Percentiles rank a stretch among this genome's conserved stretches.
Evolutionary conservation across 1,140 invertebrate species (phyloP).

Genomic region (Neoseiulus cucumeris): DNA sequence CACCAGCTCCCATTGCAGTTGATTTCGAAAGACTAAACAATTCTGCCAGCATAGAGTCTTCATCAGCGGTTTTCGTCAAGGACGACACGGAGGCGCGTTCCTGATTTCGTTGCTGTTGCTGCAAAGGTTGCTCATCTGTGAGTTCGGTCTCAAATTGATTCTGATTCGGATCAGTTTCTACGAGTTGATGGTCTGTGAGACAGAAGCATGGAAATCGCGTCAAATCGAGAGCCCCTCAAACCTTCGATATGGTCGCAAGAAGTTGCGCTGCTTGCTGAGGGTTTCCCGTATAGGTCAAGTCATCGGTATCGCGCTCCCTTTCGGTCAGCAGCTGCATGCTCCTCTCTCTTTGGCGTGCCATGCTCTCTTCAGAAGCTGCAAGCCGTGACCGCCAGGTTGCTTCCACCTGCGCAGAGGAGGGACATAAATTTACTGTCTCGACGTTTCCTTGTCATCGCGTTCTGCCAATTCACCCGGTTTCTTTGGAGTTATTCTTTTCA

Average conservation of each 20-base stretch:
- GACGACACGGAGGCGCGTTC: not conserved
- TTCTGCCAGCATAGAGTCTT: not conserved
- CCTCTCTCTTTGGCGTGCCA: not conserved
- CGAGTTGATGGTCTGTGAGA: too few species aligned
- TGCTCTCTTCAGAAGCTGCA: slow-evolving; percentile 3
- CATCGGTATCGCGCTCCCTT: not conserved
- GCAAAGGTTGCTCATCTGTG: too few species aligned
- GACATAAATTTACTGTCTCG: too few species aligned
- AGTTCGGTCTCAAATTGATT: too few species aligned
- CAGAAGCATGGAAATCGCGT: too few species aligned
- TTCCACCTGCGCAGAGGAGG: not conserved
- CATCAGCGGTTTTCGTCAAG: not conserved
- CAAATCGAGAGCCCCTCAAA: not conserved
- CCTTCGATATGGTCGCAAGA: not conserved
- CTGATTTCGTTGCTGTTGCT: not conserved
- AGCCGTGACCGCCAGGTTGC: not conserved
- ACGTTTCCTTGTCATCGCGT: too few species aligned
- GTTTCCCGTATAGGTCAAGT: not conserved
- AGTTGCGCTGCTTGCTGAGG: not conserved
- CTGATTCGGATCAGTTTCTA: too few species aligned
- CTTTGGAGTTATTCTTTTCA: too few species aligned
- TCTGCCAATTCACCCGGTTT: too few species aligned
- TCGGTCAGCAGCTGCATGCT: slow-evolving; percentile 2
- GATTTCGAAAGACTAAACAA: slow-evolving; percentile 7
- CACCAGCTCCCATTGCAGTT: not conserved